Percentiles rank a stretch among this genome's conserved stretches.
phyloP scores from a whole-genome alignment of 2,888 invertebrate species.

The Heliconius hortense region DNA sequence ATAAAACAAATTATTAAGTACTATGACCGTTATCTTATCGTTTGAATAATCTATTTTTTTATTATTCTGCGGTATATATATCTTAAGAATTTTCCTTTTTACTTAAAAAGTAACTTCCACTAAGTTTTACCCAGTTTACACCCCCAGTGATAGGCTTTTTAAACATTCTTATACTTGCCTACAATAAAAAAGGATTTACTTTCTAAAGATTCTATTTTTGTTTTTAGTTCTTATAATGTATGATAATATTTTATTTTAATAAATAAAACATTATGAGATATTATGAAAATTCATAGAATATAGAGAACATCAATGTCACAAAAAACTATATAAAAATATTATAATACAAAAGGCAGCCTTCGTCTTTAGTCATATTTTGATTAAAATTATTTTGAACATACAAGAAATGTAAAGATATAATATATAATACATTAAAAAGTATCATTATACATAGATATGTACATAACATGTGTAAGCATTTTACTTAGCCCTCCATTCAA shows the following conservation, averaged over 20 bases:
- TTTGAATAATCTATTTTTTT: not conserved
- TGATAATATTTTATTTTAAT: not conserved
- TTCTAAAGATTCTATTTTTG: slow-evolving; percentile 6
- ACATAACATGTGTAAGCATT: not conserved
- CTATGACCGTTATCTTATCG: too few relatives aligned
- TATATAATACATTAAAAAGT: too few relatives aligned
- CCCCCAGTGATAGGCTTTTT: slow-evolving; percentile 9
- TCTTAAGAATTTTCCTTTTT: not conserved
- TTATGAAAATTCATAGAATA: not conserved
- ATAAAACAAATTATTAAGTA: not conserved
- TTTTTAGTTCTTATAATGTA: not conserved
- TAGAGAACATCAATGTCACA: not conserved
- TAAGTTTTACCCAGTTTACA: slow-evolving; percentile 6
- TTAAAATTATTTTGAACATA: not conserved
- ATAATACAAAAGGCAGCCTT: too few relatives aligned
- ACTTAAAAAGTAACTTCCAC: slow-evolving; percentile 18
- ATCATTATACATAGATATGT: too few relatives aligned
- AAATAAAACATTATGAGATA: not conserved
- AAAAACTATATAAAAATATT: too few relatives aligned
- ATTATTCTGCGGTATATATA: not conserved
- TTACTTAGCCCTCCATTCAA: slow-evolving; percentile 24
- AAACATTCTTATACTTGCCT: slow-evolving; percentile 16
- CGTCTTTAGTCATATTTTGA: too few relatives aligned
- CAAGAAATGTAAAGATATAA: not conserved
- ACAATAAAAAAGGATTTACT: slow-evolving; percentile 17